Evolutionary conservation across 2,888 invertebrate species (phyloP).

Genomic region (Lacanobia wlatinum): DNA sequence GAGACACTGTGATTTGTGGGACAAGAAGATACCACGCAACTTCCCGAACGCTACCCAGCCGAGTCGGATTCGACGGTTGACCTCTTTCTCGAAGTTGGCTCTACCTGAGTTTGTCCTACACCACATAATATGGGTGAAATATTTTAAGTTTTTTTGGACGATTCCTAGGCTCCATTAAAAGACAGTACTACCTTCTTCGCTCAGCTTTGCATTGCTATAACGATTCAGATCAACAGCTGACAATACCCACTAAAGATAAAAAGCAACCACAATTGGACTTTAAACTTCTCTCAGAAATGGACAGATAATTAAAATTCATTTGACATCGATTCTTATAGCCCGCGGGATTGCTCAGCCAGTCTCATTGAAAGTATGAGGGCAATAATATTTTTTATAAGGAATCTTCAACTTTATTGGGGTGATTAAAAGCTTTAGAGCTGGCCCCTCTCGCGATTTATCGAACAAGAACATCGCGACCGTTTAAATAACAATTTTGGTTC

Average conservation of each 20-base stretch:
- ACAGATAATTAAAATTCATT: constrained; percentile 64
- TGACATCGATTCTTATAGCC: constrained; percentile 54
- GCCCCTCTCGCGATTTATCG: constrained; percentile 41
- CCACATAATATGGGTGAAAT: too few species aligned
- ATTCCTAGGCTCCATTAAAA: too few species aligned
- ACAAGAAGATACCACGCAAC: too few species aligned
- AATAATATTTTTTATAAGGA: constrained; percentile 76
- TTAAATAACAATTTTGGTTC: constrained; percentile 52
- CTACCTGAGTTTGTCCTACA: too few species aligned
- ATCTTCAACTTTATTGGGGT: constrained; percentile 76
- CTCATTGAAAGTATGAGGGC: constrained; percentile 46
- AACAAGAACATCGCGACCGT: constrained; percentile 52
- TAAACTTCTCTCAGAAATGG: constrained; percentile 38
- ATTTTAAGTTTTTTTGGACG: too few species aligned
- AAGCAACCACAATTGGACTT: constrained; percentile 4
- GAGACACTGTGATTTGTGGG: too few species aligned
- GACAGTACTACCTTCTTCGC: not conserved
- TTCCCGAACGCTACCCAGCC: too few species aligned
- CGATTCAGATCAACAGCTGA: not conserved
- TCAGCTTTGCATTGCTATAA: not conserved
- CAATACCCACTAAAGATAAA: not conserved
- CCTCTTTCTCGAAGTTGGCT: too few species aligned
- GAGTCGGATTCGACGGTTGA: too few species aligned
- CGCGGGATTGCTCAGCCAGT: constrained; percentile 41
- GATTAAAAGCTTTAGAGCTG: constrained; percentile 75